phyloP scores from a whole-genome alignment of 2,888 invertebrate species.

The Theretra japonica region DNA sequence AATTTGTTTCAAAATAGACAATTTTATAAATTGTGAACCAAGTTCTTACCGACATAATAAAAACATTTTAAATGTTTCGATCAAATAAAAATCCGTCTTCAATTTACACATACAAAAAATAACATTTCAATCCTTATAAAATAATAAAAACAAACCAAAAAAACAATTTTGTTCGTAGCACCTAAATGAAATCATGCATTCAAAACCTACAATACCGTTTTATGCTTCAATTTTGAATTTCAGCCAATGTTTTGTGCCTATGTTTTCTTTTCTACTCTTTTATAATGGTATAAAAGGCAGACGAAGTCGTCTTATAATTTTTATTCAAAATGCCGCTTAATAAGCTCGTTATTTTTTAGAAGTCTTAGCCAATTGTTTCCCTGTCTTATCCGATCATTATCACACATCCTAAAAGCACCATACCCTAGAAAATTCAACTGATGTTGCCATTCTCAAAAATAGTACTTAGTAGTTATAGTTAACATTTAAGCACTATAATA shows the following conservation, averaged over 20 bases:
- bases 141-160: background rate
- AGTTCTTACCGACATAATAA: background rate
- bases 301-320: background rate
- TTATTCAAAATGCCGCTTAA: background rate
- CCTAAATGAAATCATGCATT: background rate
- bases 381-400: slow-evolving; percentile 11
- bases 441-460: background rate
- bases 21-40: background rate
- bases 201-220: background rate
- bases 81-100: background rate
- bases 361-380: slow-evolving; percentile 10
- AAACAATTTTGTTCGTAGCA: background rate
- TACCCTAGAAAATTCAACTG: background rate
- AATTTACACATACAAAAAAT: background rate
- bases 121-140: background rate
- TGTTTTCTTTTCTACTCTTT: background rate
- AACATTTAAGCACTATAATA: background rate
- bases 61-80: slow-evolving; percentile 10
- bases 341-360: slow-evolving; percentile 4
- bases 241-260: background rate
- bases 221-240: background rate
- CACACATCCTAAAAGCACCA: slow-evolving; percentile 17
- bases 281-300: background rate
- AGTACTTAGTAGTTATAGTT: background rate
- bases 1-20: background rate